Percentiles rank a stretch among this genome's conserved stretches.
Evolutionary conservation across 2,113 vertebrate species (phyloP).

Genomic region (mouse (Mus musculus)): DNA sequence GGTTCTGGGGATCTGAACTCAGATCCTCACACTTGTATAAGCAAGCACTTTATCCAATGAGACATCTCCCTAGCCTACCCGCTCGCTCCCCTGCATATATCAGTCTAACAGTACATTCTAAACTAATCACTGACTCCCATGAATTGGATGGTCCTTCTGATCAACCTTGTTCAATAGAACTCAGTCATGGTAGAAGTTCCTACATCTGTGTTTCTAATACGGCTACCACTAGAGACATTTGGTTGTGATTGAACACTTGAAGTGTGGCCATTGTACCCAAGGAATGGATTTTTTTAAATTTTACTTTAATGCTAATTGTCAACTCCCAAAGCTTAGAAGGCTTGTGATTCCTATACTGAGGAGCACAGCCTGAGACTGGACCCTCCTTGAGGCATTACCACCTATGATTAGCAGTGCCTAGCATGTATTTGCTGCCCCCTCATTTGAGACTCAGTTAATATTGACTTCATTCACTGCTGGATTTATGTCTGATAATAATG

Average conservation of each 20-base stretch:
- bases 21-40: too few relatives aligned
- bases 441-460: background rate
- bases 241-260: background rate
- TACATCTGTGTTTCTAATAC: background rate
- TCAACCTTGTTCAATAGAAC: background rate
- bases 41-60: background rate
- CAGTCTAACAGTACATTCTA: background rate
- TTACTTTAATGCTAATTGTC: background rate
- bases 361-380: too few relatives aligned
- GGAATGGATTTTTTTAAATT: constrained; percentile 41
- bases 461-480: background rate
- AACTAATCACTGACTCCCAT: background rate
- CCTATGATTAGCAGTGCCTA: background rate
- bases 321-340: background rate
- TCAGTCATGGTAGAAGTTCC: background rate
- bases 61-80: background rate
- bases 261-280: background rate
- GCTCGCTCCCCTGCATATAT: accelerated
- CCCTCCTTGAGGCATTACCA: background rate
- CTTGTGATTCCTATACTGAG: background rate
- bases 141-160: background rate
- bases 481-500: background rate
- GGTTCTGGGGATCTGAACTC: background rate
- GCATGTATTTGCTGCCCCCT: background rate
- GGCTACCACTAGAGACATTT: background rate